Percentiles rank a stretch among this genome's conserved stretches.
phyloP scores from a whole-genome alignment of 2,888 invertebrate species.

The Sphecodes monilicornis region DNA sequence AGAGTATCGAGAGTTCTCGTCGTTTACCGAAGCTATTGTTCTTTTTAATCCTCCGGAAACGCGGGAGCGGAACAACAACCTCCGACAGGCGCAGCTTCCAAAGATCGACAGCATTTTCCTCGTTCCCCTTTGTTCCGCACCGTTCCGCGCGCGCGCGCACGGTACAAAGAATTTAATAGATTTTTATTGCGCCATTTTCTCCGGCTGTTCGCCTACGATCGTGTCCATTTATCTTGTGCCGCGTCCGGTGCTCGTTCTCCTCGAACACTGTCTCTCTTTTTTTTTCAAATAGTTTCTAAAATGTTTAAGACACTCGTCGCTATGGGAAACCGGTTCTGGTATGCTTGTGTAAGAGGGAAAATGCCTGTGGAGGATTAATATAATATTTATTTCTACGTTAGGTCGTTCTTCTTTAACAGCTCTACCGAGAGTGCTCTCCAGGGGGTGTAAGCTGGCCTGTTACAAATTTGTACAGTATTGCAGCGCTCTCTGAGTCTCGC shows the following conservation, averaged over 20 bases:
- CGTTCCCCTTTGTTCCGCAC: background rate
- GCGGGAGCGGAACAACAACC: background rate
- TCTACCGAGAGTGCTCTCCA: too few species aligned
- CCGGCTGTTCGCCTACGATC: background rate
- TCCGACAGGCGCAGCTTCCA: background rate
- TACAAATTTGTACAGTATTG: too few species aligned
- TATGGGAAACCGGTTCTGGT: too few species aligned
- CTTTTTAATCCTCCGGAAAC: background rate
- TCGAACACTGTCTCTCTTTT: background rate
- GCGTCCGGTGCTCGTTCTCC: background rate
- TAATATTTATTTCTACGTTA: too few species aligned
- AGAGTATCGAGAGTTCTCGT: background rate
- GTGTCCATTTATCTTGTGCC: slow-evolving; percentile 14
- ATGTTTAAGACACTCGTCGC: too few species aligned
- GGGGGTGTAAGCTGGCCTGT: too few species aligned
- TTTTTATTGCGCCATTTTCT: slow-evolving; percentile 20
- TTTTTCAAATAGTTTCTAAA: background rate
- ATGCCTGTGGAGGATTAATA: too few species aligned
- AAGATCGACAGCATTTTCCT: background rate
- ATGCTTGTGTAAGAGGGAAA: too few species aligned
- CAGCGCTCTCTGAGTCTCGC: too few species aligned
- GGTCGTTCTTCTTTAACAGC: too few species aligned
- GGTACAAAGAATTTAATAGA: slow-evolving; percentile 22
- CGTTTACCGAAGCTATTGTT: background rate
- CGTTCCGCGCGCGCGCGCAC: background rate